Conservation (phyloP, 1,140 invertebrate genomes). For the Psix sp. region DNA sequence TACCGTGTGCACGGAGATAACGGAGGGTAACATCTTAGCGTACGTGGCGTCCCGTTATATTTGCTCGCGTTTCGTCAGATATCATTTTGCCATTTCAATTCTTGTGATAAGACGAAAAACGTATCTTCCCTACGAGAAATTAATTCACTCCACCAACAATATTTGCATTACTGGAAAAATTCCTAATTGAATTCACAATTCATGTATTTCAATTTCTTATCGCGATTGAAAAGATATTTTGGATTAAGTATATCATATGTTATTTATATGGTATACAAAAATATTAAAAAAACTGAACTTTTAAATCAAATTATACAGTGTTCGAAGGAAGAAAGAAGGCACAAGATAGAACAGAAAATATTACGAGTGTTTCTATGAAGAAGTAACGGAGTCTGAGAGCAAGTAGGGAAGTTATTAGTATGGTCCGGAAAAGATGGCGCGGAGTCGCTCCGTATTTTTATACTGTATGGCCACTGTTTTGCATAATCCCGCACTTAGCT, state of each 20-base stretch:
- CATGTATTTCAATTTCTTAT: too few species aligned
- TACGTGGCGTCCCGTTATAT: slow-evolving; percentile 56
- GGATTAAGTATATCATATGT: too few species aligned
- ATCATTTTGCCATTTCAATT: slow-evolving; percentile 39
- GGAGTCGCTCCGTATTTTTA: slow-evolving; percentile 78
- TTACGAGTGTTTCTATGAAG: slow-evolving; percentile 49
- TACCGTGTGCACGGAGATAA: slow-evolving; percentile 70
- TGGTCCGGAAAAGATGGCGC: slow-evolving; percentile 78
- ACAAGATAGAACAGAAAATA: slow-evolving; percentile 56
- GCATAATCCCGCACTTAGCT: slow-evolving; percentile 79
- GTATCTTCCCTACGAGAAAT: slow-evolving; percentile 41
- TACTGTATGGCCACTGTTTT: slow-evolving; percentile 78
- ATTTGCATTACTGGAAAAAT: slow-evolving; percentile 35
- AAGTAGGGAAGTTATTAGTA: slow-evolving; percentile 77
- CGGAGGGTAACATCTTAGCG: slow-evolving; percentile 61
- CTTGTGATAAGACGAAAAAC: slow-evolving; percentile 53
- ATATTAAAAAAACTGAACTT: too few species aligned
- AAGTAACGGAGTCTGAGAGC: slow-evolving; percentile 58
- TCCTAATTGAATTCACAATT: slow-evolving; percentile 15
- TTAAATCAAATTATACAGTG: too few species aligned
- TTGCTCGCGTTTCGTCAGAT: slow-evolving; percentile 55
- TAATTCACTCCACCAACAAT: slow-evolving; percentile 44
- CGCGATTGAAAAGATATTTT: too few species aligned
- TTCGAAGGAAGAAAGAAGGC: slow-evolving; percentile 47
- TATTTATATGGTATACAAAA: too few species aligned